phyloP scores from a whole-genome alignment of 1,140 invertebrate species.

The Drosophila suzukii region DNA sequence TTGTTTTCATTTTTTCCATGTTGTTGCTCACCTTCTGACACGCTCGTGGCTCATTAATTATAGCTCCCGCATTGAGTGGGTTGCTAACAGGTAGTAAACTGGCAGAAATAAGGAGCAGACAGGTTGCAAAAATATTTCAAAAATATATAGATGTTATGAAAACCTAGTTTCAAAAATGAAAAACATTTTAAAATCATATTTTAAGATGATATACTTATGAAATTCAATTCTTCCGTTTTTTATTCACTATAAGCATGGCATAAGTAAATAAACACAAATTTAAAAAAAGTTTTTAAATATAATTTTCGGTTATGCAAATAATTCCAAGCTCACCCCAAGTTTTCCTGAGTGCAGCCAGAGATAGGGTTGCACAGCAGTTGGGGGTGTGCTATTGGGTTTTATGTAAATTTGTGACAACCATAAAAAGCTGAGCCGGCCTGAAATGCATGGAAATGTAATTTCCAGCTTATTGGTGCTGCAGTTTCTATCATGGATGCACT shows the following conservation, averaged over 20 bases:
- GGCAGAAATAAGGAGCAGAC: background rate
- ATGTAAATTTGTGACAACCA: conserved; percentile 60
- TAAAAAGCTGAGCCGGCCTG: conserved; percentile 58
- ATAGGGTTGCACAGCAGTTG: conserved; percentile 56
- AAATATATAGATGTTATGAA: no score
- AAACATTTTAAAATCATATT: no score
- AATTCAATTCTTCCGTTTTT: no score
- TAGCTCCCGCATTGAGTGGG: conserved; percentile 67
- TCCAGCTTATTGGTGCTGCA: conserved; percentile 42
- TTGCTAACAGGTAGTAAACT: conserved; percentile 68
- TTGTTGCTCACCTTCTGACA: conserved; percentile 68
- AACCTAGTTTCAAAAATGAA: no score
- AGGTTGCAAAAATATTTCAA: background rate
- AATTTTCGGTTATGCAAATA: background rate
- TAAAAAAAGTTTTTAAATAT: background rate
- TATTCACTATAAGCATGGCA: no score
- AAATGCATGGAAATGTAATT: conserved; percentile 58
- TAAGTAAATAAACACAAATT: no score
- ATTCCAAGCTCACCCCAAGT: background rate
- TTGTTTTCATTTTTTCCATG: conserved; percentile 29
- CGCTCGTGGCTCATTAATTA: conserved; percentile 79
- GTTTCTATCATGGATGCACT: conserved; percentile 38
- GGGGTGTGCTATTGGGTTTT: conserved; percentile 32
- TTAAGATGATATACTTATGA: no score
- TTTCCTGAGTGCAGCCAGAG: conserved; percentile 19